Base-by-base conservation (phyloP, 2,113 vertebrate species). In the Indicator maculatus region DNA sequence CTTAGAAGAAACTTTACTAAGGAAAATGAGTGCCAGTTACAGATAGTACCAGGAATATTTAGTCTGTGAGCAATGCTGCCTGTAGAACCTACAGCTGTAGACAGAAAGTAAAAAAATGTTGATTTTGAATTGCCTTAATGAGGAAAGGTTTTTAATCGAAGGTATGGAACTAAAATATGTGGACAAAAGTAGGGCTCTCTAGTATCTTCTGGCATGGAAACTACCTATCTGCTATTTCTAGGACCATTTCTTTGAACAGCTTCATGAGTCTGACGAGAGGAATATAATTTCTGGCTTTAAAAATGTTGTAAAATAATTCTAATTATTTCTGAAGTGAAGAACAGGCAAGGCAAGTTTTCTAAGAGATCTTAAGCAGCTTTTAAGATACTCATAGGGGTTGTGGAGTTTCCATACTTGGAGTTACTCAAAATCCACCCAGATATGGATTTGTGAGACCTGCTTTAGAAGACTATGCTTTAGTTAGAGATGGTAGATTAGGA, bases 141-240 rank as follows among this genome's bases (percentile, higher is more conserved):
- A 52, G 64, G 6, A 12, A 2, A 36, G 6, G 6, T 79, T 64
- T 88, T 55, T 44, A 74, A 71, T 36, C 11, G 0, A 0, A 79
- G 17, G 20, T 66, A n/a, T 17, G 80, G 28, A 63, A 73, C 16
- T 59, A 36, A 88, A 71, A 52, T 38, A 0, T 53, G 23, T n/a
- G 23, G 15, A 8, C 7, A 87, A 88, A 87, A 88, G 4, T 50
- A 58, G 27, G 50, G 1, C 2, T 65, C n/a, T 69, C 69, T 21
- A 28, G 28, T 64, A 41, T 15, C 9, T 91, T 77, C 52, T 64
- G 23, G 12, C 17, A 18, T 39, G 19, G 28, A 53, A 88, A 72
- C 47, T n/a, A 50, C 45, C 6, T 31, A 45, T 26, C 9, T 56
- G 13, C 12, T 55, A 11, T 24, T 80, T 80, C 47, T 75, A 81